phyloP scores from a whole-genome alignment of 2,888 invertebrate species.

The Cecidostiba fungosa region DNA sequence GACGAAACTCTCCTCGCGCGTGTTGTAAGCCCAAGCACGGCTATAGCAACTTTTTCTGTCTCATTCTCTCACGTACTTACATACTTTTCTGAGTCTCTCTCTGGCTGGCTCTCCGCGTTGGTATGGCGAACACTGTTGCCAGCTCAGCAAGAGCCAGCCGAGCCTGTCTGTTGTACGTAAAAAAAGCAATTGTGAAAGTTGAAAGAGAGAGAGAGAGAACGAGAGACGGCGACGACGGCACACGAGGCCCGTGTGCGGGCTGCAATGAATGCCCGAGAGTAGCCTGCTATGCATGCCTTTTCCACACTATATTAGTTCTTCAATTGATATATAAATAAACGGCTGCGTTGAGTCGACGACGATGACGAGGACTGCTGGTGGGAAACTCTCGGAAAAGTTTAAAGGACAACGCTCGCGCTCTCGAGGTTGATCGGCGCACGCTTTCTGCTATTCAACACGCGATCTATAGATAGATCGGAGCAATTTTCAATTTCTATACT shows the following conservation, averaged over 20 bases:
- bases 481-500: not conserved
- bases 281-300: not conserved
- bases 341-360: not conserved
- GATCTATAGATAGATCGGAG: not conserved
- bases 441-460: not conserved
- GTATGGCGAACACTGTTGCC: slow-evolving; percentile 66
- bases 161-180: slow-evolving; percentile 33
- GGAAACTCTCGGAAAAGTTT: not conserved
- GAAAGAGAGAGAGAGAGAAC: slow-evolving; percentile 64
- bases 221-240: not conserved
- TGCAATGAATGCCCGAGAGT: not conserved
- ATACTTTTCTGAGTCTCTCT: slow-evolving; percentile 42
- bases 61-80: slow-evolving; percentile 47
- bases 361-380: not conserved
- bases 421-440: not conserved
- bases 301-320: not conserved
- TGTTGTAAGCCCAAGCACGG: slow-evolving; percentile 13
- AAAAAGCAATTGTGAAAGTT: slow-evolving; percentile 75
- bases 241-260: not conserved
- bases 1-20: slow-evolving; percentile 5
- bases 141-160: slow-evolving; percentile 52
- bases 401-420: not conserved
- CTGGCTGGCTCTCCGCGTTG: slow-evolving; percentile 22
- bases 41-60: slow-evolving; percentile 29
- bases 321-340: not conserved